Percentiles rank a stretch among this genome's conserved stretches.
Conservation (phyloP, 1,140 invertebrate species). For the Drosophila trapezifrons region DNA sequence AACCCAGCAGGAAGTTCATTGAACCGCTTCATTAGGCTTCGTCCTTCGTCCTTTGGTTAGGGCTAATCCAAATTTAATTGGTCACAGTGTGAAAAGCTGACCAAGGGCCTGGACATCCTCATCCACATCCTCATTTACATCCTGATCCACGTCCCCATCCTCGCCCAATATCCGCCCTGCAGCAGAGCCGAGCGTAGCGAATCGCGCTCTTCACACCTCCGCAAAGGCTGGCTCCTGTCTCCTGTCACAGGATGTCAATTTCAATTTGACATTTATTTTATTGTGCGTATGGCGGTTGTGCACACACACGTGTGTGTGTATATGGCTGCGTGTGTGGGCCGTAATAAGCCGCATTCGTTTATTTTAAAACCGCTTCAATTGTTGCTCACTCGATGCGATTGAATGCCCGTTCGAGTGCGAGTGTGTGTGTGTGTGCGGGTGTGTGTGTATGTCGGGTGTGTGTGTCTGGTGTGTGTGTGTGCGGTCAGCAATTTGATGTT, state of each 20-base stretch:
- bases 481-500: slow-evolving; percentile 78
- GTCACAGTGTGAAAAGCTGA: slow-evolving; percentile 37
- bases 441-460: slow-evolving; percentile 40
- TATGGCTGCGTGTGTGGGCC: slow-evolving; percentile 20
- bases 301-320: neutral
- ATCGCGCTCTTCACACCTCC: slow-evolving; percentile 18
- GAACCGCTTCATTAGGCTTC: slow-evolving; percentile 31
- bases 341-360: slow-evolving; percentile 80
- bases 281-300: slow-evolving; percentile 30
- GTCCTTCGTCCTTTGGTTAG: neutral
- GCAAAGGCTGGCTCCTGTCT: neutral
- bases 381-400: slow-evolving; percentile 69
- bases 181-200: neutral
- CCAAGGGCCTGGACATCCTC: neutral
- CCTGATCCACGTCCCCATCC: neutral
- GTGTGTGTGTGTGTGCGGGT: slow-evolving; percentile 4
- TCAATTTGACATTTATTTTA: slow-evolving; percentile 80
- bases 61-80: slow-evolving; percentile 43
- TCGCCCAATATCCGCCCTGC: neutral
- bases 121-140: neutral
- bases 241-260: slow-evolving; percentile 74
- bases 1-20: neutral
- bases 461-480: slow-evolving; percentile 26
- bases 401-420: slow-evolving; percentile 56
- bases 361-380: slow-evolving; percentile 80